Evolutionary conservation across 2,113 vertebrate genomes (phyloP).

Genomic region (Alligator mississippiensis): DNA sequence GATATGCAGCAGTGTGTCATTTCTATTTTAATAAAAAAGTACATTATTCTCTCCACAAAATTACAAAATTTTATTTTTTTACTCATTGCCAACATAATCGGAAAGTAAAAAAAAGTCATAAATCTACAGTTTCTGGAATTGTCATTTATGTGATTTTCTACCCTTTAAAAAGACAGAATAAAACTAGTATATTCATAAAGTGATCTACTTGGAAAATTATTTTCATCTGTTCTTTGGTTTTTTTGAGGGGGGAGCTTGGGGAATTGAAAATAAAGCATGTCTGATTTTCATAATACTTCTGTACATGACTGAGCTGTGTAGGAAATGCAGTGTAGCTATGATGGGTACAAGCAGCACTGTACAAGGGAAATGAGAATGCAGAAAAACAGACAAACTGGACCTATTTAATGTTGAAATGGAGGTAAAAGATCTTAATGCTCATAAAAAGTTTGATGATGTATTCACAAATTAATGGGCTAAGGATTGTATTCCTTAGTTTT

Average conservation of each 20-base stretch:
- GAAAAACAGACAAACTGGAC: constrained; percentile 1
- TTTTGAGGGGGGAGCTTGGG: constrained; percentile 63
- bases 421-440: neutral
- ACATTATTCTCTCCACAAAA: constrained; percentile 88
- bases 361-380: constrained; percentile 46
- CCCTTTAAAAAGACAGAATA: constrained; percentile 78
- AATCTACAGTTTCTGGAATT: constrained; percentile 85
- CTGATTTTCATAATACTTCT: constrained; percentile 67
- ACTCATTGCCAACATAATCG: constrained; percentile 84
- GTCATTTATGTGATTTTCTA: constrained; percentile 80
- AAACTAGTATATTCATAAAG: constrained; percentile 74
- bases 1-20: constrained; percentile 91
- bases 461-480: constrained; percentile 39
- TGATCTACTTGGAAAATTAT: constrained; percentile 77
- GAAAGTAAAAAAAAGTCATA: constrained; percentile 86
- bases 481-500: constrained; percentile 15
- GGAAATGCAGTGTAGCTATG: constrained; percentile 23
- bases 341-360: neutral
- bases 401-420: neutral
- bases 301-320: constrained; percentile 45
- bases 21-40: constrained; percentile 91
- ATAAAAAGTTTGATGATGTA: constrained; percentile 23
- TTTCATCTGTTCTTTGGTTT: constrained; percentile 60
- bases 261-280: constrained; percentile 75
- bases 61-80: constrained; percentile 88